Evolutionary conservation across 2,888 invertebrate genomes (phyloP).

Genomic region (Drosophila prolongata): DNA sequence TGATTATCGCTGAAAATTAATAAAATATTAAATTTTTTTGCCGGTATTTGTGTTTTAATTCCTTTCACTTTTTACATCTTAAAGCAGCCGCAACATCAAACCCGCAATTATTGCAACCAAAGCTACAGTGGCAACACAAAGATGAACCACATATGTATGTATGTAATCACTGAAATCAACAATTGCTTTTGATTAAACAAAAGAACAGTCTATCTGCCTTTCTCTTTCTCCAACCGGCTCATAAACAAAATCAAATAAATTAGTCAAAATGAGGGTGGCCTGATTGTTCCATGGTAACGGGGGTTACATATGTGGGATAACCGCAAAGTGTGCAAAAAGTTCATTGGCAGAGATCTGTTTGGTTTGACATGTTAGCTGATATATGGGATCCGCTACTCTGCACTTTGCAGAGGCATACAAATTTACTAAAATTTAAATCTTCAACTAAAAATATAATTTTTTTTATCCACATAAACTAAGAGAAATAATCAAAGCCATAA

Average conservation of each 20-base stretch:
- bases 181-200: conserved; percentile 82
- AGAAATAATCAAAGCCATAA: no score
- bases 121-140: conserved; percentile 41
- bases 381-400: conserved; percentile 34
- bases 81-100: conserved; percentile 27
- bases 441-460: no score
- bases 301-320: conserved; percentile 31
- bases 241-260: conserved; percentile 74
- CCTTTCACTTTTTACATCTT: conserved; percentile 19
- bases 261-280: conserved; percentile 77
- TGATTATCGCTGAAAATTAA: no score
- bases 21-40: no score
- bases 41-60: neutral
- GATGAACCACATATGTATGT: conserved; percentile 22
- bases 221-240: conserved; percentile 42
- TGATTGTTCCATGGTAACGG: conserved; percentile 41
- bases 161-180: conserved; percentile 72
- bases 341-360: conserved; percentile 32
- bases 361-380: conserved; percentile 40
- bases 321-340: conserved; percentile 63
- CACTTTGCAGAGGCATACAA: no score
- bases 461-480: no score
- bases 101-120: conserved; percentile 15
- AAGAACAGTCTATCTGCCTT: conserved; percentile 48
- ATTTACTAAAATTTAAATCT: no score